Conservation (phyloP, 35 echinoderm and acorn worm genomes). For the Hemicentrotus pulcherrimus region DNA sequence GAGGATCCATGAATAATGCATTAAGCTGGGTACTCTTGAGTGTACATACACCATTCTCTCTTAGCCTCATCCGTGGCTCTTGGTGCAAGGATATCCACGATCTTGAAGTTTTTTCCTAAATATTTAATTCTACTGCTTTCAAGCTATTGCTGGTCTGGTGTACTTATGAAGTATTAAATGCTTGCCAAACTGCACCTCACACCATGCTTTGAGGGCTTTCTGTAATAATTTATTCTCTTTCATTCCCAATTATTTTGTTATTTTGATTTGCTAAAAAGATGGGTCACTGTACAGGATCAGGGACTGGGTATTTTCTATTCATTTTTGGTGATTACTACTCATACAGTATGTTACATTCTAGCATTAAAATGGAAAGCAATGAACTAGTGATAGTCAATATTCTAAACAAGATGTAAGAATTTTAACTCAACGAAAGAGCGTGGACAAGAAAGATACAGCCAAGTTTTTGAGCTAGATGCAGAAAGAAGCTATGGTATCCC, state of each 20-base stretch:
- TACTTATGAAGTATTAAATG: neutral
- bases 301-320: neutral
- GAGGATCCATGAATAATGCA: neutral
- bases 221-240: no score
- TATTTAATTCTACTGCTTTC: slow-evolving; percentile 23
- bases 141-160: neutral
- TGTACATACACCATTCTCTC: neutral
- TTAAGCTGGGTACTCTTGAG: neutral
- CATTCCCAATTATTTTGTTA: neutral
- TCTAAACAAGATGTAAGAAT: neutral
- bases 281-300: neutral
- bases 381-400: neutral
- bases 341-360: no score
- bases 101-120: neutral
- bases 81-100: neutral
- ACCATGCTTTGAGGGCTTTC: neutral
- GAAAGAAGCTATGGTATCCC: neutral
- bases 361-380: neutral
- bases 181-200: neutral
- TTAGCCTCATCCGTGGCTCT: neutral
- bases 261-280: neutral
- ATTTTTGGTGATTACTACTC: neutral
- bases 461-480: neutral
- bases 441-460: no score
- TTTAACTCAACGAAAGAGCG: neutral